phyloP scores from a whole-genome alignment of 2,113 vertebrate species.

The Callorhinus ursinus region DNA sequence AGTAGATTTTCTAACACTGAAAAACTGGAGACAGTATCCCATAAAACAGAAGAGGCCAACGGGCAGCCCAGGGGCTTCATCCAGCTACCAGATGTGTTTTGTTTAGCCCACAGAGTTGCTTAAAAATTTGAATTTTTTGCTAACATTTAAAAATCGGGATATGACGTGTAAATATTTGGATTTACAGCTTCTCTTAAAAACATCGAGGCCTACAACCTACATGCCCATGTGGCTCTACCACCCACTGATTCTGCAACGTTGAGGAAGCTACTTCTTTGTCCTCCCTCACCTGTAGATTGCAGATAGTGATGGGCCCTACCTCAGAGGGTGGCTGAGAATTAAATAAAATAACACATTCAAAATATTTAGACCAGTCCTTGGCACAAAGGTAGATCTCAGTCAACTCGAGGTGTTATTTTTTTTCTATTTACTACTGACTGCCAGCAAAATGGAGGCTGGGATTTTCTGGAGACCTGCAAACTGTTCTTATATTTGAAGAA shows the following conservation, averaged over 20 bases:
- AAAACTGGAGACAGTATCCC: not conserved
- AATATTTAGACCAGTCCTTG: not conserved
- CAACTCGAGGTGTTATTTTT: not conserved
- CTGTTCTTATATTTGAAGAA: slow-evolving; percentile 57
- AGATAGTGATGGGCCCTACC: no score
- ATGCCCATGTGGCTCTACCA: not conserved
- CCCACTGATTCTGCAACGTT: not conserved
- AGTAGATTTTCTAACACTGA: not conserved
- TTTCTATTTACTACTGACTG: not conserved
- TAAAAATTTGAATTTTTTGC: slow-evolving; percentile 30
- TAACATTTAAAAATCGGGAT: slow-evolving; percentile 39
- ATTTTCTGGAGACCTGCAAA: not conserved
- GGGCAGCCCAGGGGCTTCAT: not conserved
- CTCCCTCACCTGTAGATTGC: not conserved
- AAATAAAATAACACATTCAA: not conserved
- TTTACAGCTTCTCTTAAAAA: slow-evolving; percentile 48
- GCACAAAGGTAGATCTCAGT: not conserved
- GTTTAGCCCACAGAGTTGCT: slow-evolving; percentile 40
- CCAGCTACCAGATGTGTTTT: slow-evolving; percentile 13
- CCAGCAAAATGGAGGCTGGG: slow-evolving; percentile 6
- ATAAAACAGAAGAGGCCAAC: not conserved
- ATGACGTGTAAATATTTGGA: slow-evolving; percentile 54
- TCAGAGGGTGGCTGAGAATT: not conserved
- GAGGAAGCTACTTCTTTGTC: not conserved
- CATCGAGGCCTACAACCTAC: not conserved